These are phyloP conservation scores for Drosophila hydei DNA, from an alignment of 1,140 invertebrate genomes.

Conservation along the genomic window DNA sequence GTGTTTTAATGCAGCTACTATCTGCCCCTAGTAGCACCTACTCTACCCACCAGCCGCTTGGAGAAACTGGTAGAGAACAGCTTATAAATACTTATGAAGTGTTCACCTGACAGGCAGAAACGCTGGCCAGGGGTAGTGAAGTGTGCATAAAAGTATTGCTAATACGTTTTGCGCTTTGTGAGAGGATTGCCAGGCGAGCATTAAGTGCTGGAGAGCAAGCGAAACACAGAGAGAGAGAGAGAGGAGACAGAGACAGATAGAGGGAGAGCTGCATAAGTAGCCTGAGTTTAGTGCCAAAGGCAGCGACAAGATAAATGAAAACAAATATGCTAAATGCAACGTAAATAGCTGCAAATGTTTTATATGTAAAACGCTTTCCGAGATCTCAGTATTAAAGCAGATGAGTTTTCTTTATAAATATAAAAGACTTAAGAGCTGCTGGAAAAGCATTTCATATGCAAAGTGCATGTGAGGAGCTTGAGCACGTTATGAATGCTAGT, in stretches of 20 bases:
- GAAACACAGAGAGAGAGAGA: background rate
- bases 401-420: background rate
- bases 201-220: slow-evolving; percentile 8
- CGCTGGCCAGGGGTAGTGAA: background rate
- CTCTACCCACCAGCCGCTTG: background rate
- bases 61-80: slow-evolving; percentile 31
- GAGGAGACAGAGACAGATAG: background rate
- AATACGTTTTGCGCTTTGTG: slow-evolving; percentile 43
- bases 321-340: slow-evolving; percentile 10
- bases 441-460: too few species aligned
- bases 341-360: background rate
- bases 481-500: too few species aligned
- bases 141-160: slow-evolving; percentile 46
- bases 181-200: slow-evolving; percentile 27
- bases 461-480: too few species aligned
- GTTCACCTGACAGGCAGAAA: slow-evolving; percentile 25
- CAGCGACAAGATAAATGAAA: slow-evolving; percentile 13
- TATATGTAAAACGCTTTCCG: slow-evolving; percentile 2
- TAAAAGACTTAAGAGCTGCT: background rate
- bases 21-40: background rate
- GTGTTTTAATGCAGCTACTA: slow-evolving; percentile 42
- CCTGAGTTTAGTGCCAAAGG: slow-evolving; percentile 10
- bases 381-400: background rate
- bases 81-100: slow-evolving; percentile 57
- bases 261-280: slow-evolving; percentile 15